Base-by-base conservation (phyloP, 2,888 invertebrate species). In the Pyrocoelia pectoralis region DNA sequence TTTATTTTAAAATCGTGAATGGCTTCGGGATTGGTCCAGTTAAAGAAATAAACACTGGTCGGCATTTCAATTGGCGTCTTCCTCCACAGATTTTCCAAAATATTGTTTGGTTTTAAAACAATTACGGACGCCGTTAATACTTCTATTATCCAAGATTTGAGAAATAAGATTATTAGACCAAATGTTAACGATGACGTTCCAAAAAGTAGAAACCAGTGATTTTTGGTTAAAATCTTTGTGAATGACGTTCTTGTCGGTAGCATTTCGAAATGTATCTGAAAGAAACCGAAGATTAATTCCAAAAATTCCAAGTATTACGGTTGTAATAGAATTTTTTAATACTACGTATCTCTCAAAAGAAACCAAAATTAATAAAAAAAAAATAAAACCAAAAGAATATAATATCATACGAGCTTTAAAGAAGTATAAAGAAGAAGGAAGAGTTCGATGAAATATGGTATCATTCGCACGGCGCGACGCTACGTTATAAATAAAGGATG, bases 1-100 rank as follows among this genome's bases (percentile, higher is more conserved):
- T 88, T 88, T 1, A 79, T 79, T 10, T 82, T 83, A 15, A 57
- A 18, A 17, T 85, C 83, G 0, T 83, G 83, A 29, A 87, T 84
- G 51, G 86, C 84, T 9, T 89, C 85, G 0, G 78, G 72, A 68
- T 80, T 80, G 0, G 80, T 80, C 80, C 80, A 80, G 62, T 80
- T 80, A 68, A 79, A 80, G n/a, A 80, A 57, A 65, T 77, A 80
- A 12, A 79, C 69, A 33, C 78, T 74, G 70, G 78, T 74, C 12
- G 66, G 67, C 13, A 78, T 53, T 0, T 76, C 76, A 0, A 77
- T 74, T 43, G 77, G 73, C 61, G 76, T 75, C 13, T 65, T 75
- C 40, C 56, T 66, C 79, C 79, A 79, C 10, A 40, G 8, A 8
- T 10, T 24, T 12, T 38, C 52, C 10, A 62, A 5, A 1, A 17